These are phyloP conservation scores for Cebus imitator DNA, from an alignment of 2,113 vertebrate genomes.

Conservation along the genomic window DNA sequence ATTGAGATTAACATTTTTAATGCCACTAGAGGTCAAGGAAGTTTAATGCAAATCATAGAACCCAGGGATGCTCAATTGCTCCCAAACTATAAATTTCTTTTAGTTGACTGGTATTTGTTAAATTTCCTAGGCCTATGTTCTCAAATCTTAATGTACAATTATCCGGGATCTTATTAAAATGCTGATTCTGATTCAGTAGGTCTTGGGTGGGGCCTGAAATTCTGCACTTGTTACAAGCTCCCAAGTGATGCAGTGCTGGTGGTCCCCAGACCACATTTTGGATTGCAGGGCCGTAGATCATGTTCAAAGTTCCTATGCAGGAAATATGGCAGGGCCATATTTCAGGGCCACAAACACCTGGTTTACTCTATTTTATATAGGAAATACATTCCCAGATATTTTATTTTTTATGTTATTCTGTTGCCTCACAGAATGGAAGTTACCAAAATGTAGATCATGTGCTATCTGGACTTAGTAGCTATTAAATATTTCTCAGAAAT, in stretches of 20 bases:
- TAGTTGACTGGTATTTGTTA: not conserved
- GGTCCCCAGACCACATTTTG: not conserved
- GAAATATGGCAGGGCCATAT: not conserved
- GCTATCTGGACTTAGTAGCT: not conserved
- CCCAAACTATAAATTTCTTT: not conserved
- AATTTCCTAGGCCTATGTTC: not conserved
- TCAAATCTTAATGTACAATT: not conserved
- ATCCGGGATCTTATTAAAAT: not conserved
- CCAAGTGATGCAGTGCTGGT: not conserved
- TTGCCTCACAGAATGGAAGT: not conserved
- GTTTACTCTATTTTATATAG: not conserved
- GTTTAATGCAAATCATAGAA: not conserved
- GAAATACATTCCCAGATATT: not conserved
- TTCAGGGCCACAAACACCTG: not conserved
- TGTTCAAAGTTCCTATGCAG: not conserved
- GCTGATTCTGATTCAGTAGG: not conserved
- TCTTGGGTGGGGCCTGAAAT: not conserved
- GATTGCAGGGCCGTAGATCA: not conserved
- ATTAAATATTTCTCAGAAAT: not conserved
- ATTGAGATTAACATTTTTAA: not conserved
- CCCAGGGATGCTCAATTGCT: not conserved
- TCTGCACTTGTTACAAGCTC: not conserved
- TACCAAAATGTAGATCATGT: not conserved
- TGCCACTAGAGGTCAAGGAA: not conserved
- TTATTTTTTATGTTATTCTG: slow-evolving; percentile 14